Conservation (phyloP, 2,797 vertebrate species). For the Todus mexicanus region DNA sequence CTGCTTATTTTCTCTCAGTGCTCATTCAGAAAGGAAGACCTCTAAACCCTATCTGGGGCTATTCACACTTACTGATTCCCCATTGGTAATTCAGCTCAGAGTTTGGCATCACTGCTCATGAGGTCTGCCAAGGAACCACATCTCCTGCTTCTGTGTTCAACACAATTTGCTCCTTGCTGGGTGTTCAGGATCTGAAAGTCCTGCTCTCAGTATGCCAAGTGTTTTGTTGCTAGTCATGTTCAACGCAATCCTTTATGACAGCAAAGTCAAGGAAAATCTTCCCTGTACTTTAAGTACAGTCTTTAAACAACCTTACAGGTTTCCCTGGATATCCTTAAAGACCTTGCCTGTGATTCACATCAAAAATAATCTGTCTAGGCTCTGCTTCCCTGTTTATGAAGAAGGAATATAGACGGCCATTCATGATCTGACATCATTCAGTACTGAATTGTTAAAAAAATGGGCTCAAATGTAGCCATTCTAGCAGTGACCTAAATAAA, state of each 20-base stretch:
- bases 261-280: conserved; percentile 40
- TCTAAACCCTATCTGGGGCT: conserved; percentile 48
- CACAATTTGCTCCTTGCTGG: conserved; percentile 63
- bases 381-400: neutral
- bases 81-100: conserved; percentile 51
- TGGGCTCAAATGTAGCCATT: conserved; percentile 3
- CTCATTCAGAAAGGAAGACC: conserved; percentile 43
- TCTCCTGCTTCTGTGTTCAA: conserved; percentile 57
- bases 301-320: neutral
- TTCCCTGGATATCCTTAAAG: neutral
- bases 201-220: conserved; percentile 37
- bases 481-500: conserved; percentile 39
- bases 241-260: conserved; percentile 45
- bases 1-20: neutral
- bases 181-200: conserved; percentile 54
- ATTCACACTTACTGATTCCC: conserved; percentile 47
- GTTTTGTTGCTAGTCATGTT: conserved; percentile 55
- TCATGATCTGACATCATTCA: conserved; percentile 20
- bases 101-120: conserved; percentile 30
- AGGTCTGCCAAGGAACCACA: conserved; percentile 62
- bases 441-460: neutral
- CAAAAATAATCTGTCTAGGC: neutral
- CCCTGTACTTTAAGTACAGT: neutral
- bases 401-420: conserved; percentile 15
- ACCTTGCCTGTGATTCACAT: conserved; percentile 16